phyloP scores from a whole-genome alignment of 2,888 invertebrate genomes.

The Limnephilus auricula region DNA sequence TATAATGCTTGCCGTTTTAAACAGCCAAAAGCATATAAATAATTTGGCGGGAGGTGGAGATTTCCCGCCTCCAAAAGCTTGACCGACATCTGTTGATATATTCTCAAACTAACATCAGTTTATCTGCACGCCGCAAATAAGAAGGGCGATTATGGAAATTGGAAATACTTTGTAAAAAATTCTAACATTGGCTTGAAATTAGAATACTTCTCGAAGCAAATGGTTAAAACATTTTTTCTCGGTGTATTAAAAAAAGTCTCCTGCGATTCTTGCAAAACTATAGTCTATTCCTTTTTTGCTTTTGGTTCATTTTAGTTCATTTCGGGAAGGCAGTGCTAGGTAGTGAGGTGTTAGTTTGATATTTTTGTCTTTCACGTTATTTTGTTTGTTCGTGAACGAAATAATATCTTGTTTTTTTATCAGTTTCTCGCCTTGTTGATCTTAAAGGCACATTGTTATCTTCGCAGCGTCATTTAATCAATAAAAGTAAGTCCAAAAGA shows the following conservation, averaged over 20 bases:
- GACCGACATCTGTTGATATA: neutral
- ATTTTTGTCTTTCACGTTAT: neutral
- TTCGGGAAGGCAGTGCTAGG: constrained; percentile 9
- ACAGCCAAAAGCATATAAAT: neutral
- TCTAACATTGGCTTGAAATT: neutral
- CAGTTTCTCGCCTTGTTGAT: neutral
- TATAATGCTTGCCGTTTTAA: neutral
- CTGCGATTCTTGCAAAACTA: neutral
- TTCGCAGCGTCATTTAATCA: neutral
- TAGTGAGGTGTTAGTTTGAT: neutral
- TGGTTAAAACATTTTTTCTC: neutral
- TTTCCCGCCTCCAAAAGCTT: neutral
- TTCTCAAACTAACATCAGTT: neutral
- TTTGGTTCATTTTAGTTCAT: neutral
- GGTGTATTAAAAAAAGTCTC: neutral
- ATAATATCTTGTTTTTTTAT: neutral
- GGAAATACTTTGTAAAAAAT: neutral
- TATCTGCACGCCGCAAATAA: too few species aligned
- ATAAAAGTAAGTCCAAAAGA: neutral
- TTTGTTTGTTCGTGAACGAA: constrained; percentile 11
- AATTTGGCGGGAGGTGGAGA: constrained; percentile 22
- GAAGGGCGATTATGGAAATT: neutral
- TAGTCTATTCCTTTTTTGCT: neutral
- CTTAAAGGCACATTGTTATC: neutral
- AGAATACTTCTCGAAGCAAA: neutral